phyloP scores from a whole-genome alignment of 2,888 invertebrate species.

The Dryobota labecula region DNA sequence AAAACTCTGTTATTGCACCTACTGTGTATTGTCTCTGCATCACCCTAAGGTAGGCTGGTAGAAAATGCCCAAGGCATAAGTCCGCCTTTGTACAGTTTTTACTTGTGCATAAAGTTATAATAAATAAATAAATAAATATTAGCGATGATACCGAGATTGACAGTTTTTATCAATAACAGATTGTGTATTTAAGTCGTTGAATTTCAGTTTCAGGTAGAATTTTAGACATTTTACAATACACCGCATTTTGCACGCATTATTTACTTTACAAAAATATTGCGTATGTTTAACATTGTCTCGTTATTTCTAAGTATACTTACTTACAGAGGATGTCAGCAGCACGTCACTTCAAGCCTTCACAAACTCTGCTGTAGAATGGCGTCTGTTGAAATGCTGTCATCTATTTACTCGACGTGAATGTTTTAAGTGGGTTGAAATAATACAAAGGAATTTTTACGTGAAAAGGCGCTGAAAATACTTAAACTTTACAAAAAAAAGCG shows the following conservation, averaged over 20 bases:
- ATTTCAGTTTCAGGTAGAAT: neutral
- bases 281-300: neutral
- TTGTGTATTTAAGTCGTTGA: no score
- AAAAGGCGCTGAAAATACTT: neutral
- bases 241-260: neutral
- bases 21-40: no score
- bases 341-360: constrained; percentile 12
- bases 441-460: neutral
- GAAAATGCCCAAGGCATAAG: no score
- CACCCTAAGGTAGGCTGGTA: no score
- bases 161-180: neutral
- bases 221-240: neutral
- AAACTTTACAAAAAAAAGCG: neutral
- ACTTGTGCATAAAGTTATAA: no score
- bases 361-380: constrained; percentile 1
- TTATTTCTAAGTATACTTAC: neutral
- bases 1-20: no score
- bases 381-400: neutral
- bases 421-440: neutral
- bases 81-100: no score
- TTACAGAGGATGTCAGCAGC: constrained; percentile 8
- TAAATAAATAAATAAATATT: no score
- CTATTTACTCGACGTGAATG: neutral
- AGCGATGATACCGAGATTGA: no score
- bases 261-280: neutral